Evolutionary conservation across 2,797 vertebrate species (phyloP).

Genomic region (Eleutherodactylus coqui): DNA sequence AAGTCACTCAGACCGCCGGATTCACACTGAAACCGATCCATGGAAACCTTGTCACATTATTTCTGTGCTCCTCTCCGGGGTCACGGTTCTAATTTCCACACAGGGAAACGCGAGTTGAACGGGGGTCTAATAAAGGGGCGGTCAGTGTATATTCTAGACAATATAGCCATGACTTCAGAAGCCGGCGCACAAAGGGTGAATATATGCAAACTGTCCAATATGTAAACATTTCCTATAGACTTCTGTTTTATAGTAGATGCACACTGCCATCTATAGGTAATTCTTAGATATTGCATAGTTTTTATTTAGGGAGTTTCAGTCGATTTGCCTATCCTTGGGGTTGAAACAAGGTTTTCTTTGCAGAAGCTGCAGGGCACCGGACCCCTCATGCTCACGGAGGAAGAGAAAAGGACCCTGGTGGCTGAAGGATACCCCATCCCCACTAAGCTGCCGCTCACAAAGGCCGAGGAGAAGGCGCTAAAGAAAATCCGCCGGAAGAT

Average conservation of each 20-base stretch:
- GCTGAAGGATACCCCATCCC: slow-evolving; percentile 97
- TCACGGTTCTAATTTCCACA: too few relatives aligned
- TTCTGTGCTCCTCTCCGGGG: too few relatives aligned
- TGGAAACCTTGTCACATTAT: too few relatives aligned
- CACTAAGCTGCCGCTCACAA: slow-evolving; percentile 93
- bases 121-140: too few relatives aligned
- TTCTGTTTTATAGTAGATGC: neutral
- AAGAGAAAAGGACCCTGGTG: slow-evolving; percentile 94
- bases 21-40: too few relatives aligned
- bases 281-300: neutral
- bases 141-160: too few relatives aligned
- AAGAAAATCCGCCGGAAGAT: slow-evolving; percentile 99
- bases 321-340: neutral
- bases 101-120: too few relatives aligned
- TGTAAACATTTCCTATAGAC: neutral
- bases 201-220: too few relatives aligned
- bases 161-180: too few relatives aligned
- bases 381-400: slow-evolving; percentile 93
- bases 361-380: slow-evolving; percentile 97
- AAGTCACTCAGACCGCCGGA: too few relatives aligned
- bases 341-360: neutral
- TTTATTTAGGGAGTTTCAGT: neutral
- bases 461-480: slow-evolving; percentile 95
- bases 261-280: neutral
- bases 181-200: too few relatives aligned